phyloP scores from a whole-genome alignment of 2,888 invertebrate genomes.

The Drosophila subsilvestris region DNA sequence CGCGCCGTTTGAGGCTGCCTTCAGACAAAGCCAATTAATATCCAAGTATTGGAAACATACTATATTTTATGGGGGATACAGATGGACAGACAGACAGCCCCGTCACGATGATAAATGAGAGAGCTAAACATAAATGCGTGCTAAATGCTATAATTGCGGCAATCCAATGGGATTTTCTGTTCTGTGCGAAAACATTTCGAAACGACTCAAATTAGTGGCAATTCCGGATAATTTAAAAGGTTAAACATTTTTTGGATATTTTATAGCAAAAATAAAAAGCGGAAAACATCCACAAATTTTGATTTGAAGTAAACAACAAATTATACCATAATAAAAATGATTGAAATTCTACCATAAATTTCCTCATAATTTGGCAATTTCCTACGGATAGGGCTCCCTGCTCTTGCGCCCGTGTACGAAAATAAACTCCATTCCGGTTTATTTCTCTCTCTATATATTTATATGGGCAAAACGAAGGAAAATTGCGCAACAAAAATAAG shows the following conservation, averaged over 20 bases:
- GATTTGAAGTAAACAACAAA: not conserved
- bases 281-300: not conserved
- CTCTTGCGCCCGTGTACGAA: conserved; percentile 11
- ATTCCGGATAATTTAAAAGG: conserved; percentile 55
- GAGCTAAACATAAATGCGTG: conserved; percentile 62
- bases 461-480: conserved; percentile 26
- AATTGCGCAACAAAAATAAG: conserved; percentile 44
- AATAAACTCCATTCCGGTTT: conserved; percentile 32
- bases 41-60: conserved; percentile 42
- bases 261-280: not conserved
- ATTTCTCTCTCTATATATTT: conserved; percentile 32
- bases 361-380: conserved; percentile 30
- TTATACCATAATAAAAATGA: conserved; percentile 1
- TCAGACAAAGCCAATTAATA: conserved; percentile 53
- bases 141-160: conserved; percentile 71
- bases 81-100: conserved; percentile 14
- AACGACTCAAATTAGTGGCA: conserved; percentile 61
- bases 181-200: conserved; percentile 56
- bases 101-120: conserved; percentile 59
- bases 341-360: conserved; percentile 34
- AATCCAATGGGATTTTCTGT: conserved; percentile 47
- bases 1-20: conserved; percentile 61
- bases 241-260: conserved; percentile 37
- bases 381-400: conserved; percentile 18
- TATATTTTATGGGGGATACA: not conserved